Conservation (phyloP, 2,797 vertebrate species). For the Sebastes paucispinis region DNA sequence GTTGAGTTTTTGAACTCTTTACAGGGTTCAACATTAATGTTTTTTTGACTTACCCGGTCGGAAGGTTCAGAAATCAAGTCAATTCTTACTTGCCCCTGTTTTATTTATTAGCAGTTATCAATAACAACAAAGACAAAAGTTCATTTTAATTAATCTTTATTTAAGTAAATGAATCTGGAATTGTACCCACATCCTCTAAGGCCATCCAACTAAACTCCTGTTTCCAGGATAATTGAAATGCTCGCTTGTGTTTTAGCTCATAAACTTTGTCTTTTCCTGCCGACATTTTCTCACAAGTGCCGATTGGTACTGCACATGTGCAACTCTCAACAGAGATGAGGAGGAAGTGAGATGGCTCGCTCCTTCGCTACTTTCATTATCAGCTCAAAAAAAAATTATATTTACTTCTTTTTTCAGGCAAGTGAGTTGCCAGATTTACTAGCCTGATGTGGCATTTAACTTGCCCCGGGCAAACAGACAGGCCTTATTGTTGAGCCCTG, state of each 20-base stretch:
- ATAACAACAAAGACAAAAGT: too few species aligned
- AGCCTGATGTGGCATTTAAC: background rate
- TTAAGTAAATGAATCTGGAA: too few species aligned
- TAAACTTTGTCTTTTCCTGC: background rate
- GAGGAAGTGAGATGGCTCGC: background rate
- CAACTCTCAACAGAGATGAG: background rate
- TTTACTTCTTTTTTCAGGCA: background rate
- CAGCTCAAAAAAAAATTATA: too few species aligned
- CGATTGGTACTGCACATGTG: background rate
- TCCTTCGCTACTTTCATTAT: background rate
- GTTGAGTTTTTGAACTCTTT: too few species aligned
- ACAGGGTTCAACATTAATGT: too few species aligned
- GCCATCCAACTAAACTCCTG: background rate
- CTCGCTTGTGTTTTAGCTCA: rapidly evolving
- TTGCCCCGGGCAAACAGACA: background rate
- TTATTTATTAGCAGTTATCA: too few species aligned
- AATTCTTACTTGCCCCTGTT: too few species aligned
- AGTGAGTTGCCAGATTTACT: background rate
- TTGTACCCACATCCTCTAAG: too few species aligned
- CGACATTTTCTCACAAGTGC: too few species aligned
- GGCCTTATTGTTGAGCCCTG: background rate
- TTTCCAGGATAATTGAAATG: background rate
- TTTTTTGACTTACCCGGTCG: too few species aligned
- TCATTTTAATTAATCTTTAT: too few species aligned
- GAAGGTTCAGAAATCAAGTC: too few species aligned